Base-by-base conservation (phyloP, 2,888 invertebrate species). In the Charanyca ferruginea region DNA sequence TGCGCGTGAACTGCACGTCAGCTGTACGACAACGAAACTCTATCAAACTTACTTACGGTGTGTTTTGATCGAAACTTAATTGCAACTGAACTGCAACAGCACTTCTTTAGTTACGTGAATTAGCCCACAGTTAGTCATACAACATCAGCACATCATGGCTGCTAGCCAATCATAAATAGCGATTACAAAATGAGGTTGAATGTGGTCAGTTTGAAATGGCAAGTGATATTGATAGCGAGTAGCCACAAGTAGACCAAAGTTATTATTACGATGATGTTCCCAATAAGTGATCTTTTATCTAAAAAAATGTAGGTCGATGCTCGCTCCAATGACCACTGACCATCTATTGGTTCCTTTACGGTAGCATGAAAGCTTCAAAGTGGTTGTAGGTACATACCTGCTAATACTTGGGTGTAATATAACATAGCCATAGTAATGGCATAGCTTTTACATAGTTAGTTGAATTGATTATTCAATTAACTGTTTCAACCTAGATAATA, bases 101-200 rank as follows among this genome's bases (percentile, higher is more conserved):
- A n/a, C n/a, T n/a, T n/a, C n/a, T n/a, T n/a, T n/a, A n/a, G n/a
- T n/a, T n/a, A n/a, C n/a, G n/a, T n/a, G n/a, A n/a, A n/a, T n/a
- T n/a, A n/a, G n/a, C n/a, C n/a, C n/a, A n/a, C n/a, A 45, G 20
- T 52, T 44, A 16, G 42, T 58, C 60, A 59, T 38, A 28, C 13
- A 59, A 60, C 28, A 52, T 44, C 38, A 53, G 53, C 38, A 38
- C 0, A 47, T 49, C 5, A 28, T 20, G 64, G 42, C 41, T 41
- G 63, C 42, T 28, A 47, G 35, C 41, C 32, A 60, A 42, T 71
- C 66, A 68, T 48, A 65, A n/a, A 48, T 18, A 58, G 18, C 32
- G 66, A 77, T 80, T 73, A 69, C 59, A 77, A 83, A 80, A 77
- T 68, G 70, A 48, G 83, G 80, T 73, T 70, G 25, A 66, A 60